Percentiles rank a stretch among this genome's conserved stretches.
phyloP scores from a whole-genome alignment of 2,797 vertebrate genomes.

The Anomalospiza imberbis region DNA sequence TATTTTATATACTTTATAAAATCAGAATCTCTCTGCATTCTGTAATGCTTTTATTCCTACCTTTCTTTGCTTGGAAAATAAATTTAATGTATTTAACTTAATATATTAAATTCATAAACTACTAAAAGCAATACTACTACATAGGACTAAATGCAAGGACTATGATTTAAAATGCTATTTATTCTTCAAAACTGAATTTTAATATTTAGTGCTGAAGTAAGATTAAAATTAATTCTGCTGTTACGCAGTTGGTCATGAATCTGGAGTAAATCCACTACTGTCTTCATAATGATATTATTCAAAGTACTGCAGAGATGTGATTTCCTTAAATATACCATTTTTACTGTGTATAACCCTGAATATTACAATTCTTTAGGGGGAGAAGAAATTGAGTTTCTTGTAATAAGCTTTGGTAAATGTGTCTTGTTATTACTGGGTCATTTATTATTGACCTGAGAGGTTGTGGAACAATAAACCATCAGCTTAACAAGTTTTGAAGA shows the following conservation, averaged over 20 bases:
- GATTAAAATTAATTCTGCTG: not conserved
- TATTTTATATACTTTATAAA: not conserved
- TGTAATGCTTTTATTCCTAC: not conserved
- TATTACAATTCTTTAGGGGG: not conserved
- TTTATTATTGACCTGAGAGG: not conserved
- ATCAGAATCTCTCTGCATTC: not conserved
- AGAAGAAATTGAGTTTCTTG: not conserved
- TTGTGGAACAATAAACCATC: not conserved
- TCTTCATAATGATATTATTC: not conserved
- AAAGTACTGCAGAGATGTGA: not conserved
- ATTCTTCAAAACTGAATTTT: not conserved
- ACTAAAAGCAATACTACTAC: not conserved
- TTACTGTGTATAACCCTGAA: not conserved
- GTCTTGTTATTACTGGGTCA: not conserved
- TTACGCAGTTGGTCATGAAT: not conserved
- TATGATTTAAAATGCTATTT: not conserved
- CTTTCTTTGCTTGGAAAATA: not conserved
- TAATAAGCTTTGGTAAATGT: not conserved
- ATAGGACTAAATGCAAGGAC: not conserved
- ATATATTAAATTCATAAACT: not conserved
- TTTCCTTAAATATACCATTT: not conserved
- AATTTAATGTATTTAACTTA: not conserved
- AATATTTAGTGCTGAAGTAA: not conserved
- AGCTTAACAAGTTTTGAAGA: not conserved
- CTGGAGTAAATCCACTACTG: not conserved